Evolutionary conservation across 2,888 invertebrate species (phyloP), one percentile per base, ranked within the genome.

Genomic region (Fabriciana adippe): DNA sequence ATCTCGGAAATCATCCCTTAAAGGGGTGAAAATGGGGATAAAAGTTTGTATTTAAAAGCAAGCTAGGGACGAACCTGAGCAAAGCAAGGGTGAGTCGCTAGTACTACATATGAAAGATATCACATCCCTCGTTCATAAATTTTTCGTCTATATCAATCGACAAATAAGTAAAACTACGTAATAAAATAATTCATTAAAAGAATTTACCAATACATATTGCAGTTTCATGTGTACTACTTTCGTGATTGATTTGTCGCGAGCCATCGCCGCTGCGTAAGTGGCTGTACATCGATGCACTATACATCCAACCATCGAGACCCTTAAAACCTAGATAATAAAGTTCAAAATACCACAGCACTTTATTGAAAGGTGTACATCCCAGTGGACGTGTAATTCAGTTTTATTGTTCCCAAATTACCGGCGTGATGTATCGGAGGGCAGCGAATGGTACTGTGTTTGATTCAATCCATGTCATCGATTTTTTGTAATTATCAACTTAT

Each of bases 401-500:
- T 61, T 61, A 66, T 66, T 61, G 48, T 66, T 35, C 50, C 41
- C 21, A 61, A 55, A 61, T 66, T 61, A 61, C 61, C 48, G 15
- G 4, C 21, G 41, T 61, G 61, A 66, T 66, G 31, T 60, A 66
- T 66, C 18, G 54, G n/a, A 66, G 50, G 16, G n/a, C 15, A 35
- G n/a, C 55, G 55, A 55, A 50, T 55, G 48, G 21, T 41, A 48
- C 16, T 55, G 66, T n/a, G 35, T 61, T 61, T 55, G 54, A 66
- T 61, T 55, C 60, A 15, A 53, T 57, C 57, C 41, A 21, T 57
- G 8, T 35, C n/a, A 6, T 2, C 1, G 14, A n/a, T n/a, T n/a
- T 31, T 16, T n/a, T 14, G n/a, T 48, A 18, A 14, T n/a, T 26
- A 1, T n/a, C 11, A 5, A 21, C 5, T 6, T 14, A 54, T 54